A percentile compares a stretch with the other conserved stretches of the same genome.
These are phyloP conservation scores for Macrobrachium nipponense DNA, from an alignment of 1,140 invertebrate genomes.

Conservation along the genomic window DNA sequence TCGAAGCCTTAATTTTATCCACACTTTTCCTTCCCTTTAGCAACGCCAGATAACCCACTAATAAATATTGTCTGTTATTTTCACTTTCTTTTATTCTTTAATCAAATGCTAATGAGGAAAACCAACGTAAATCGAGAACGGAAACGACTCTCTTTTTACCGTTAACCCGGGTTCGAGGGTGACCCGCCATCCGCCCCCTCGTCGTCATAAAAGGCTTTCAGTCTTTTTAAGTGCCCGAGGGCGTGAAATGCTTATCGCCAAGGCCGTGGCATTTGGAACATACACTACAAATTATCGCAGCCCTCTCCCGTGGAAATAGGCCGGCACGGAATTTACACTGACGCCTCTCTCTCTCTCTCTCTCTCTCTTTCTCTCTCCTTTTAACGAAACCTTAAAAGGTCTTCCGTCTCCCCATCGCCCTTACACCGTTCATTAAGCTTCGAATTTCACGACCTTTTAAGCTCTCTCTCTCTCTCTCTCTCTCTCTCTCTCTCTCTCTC, in stretches of 20 bases:
- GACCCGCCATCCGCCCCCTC: neutral
- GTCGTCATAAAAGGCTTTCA: neutral
- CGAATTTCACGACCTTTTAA: neutral
- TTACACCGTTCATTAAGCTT: too few species aligned
- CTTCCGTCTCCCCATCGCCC: neutral
- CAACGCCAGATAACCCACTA: too few species aligned
- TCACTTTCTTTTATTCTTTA: too few species aligned
- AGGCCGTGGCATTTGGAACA: constrained; percentile 17
- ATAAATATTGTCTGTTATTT: too few species aligned
- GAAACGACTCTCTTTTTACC: too few species aligned
- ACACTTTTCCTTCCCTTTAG: too few species aligned
- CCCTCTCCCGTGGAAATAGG: constrained; percentile 37
- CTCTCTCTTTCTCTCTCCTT: neutral
- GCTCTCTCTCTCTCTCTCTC: too few species aligned
- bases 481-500: neutral
- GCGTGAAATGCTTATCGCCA: constrained; percentile 28
- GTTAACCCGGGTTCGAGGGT: too few species aligned
- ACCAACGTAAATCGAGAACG: too few species aligned
- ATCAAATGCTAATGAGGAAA: too few species aligned
- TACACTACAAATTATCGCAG: constrained; percentile 34
- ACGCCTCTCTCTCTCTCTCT: neutral
- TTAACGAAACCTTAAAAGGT: neutral
- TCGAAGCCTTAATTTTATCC: too few species aligned
- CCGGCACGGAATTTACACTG: constrained; percentile 28
- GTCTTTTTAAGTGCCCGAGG: too few species aligned